Conservation (phyloP, 1,140 invertebrate genomes). For the Drosophila lacteicornis region DNA sequence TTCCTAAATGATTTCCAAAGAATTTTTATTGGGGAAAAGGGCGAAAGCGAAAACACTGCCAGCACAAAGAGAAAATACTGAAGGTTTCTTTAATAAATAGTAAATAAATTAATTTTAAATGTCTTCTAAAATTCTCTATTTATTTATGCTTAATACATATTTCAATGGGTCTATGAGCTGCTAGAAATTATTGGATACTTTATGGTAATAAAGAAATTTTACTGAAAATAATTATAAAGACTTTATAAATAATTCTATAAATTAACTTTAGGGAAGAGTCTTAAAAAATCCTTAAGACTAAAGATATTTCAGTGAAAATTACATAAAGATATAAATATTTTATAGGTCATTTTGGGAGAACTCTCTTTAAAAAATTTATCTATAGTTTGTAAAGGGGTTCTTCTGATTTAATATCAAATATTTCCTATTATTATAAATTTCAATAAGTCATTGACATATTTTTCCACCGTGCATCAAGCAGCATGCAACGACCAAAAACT, state of each 20-base stretch:
- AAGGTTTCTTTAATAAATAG: too few relatives aligned
- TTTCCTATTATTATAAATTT: not conserved
- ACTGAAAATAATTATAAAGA: too few relatives aligned
- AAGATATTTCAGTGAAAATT: too few relatives aligned
- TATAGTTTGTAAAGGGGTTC: not conserved
- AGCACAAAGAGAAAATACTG: not conserved
- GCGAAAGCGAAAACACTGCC: conserved; percentile 42
- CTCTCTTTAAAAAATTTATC: not conserved
- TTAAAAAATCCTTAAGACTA: too few relatives aligned
- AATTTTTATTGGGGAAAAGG: conserved; percentile 79
- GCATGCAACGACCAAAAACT: conserved; percentile 19
- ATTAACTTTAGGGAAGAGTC: too few relatives aligned
- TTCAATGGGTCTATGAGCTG: too few relatives aligned
- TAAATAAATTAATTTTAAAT: not conserved
- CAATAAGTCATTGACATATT: not conserved
- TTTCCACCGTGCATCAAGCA: conserved; percentile 14
- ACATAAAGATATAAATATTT: not conserved
- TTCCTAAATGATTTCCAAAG: conserved; percentile 81
- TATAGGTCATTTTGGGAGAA: not conserved
- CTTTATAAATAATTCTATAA: too few relatives aligned
- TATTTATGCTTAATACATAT: not conserved
- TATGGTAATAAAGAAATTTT: too few relatives aligned
- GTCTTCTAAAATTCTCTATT: not conserved
- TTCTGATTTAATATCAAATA: not conserved
- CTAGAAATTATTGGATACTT: too few relatives aligned